These are phyloP conservation scores for Hydractinia symbiolongicarpus DNA, from an alignment of 30 jellyfish, hydroid and myxozoan species.

Conservation along the genomic window DNA sequence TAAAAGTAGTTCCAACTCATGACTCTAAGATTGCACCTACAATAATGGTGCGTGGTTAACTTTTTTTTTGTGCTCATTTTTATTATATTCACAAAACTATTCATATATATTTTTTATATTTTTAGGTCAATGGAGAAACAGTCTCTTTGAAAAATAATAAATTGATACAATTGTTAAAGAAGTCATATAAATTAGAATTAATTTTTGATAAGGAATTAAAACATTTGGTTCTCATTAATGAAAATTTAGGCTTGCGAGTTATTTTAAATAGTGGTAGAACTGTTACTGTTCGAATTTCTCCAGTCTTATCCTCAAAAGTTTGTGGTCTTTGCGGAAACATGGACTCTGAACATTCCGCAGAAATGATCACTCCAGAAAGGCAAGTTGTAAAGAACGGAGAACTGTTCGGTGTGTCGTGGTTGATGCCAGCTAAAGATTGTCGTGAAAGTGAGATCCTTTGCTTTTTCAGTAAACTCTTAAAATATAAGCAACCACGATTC, in stretches of 20 bases:
- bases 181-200: neutral
- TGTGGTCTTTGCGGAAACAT: neutral
- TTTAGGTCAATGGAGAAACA: conserved; percentile 1
- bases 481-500: too few species aligned
- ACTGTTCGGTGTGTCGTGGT: neutral
- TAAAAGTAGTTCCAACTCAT: neutral
- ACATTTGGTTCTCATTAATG: neutral
- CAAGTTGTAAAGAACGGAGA: neutral
- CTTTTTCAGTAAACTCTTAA: too few species aligned
- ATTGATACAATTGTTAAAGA: neutral
- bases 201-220: neutral
- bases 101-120: neutral
- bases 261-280: neutral
- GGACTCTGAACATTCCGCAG: neutral
- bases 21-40: too few species aligned
- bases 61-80: too few species aligned
- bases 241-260: neutral
- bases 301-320: neutral
- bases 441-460: too few species aligned
- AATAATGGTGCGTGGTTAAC: too few species aligned
- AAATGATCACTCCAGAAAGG: conserved; percentile 4
- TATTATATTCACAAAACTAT: too few species aligned
- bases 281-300: neutral
- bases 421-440: neutral
- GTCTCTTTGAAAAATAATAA: neutral